Percentiles rank a stretch among this genome's conserved stretches.
Evolutionary conservation across 2,113 vertebrate genomes (phyloP).

Genomic region (Odobenus rosmarus): DNA sequence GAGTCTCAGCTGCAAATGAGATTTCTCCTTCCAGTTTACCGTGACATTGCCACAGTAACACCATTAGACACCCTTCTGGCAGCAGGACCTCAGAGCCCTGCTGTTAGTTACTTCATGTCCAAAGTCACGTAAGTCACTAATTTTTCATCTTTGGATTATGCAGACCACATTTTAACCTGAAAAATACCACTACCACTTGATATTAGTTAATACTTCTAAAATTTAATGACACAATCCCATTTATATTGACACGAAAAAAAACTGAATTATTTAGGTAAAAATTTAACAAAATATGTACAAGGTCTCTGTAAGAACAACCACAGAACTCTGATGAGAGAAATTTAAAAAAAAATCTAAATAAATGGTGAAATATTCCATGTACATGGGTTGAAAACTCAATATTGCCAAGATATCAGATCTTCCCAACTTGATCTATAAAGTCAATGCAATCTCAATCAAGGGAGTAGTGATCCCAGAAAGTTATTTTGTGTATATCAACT

Average conservation of each 20-base stretch:
- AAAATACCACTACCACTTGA: background rate
- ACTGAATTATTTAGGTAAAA: background rate
- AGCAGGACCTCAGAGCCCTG: background rate
- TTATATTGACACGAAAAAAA: background rate
- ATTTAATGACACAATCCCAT: background rate
- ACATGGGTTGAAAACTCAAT: background rate
- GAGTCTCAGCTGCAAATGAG: background rate
- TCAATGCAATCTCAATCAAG: background rate
- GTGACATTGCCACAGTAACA: background rate
- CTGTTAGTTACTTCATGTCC: background rate
- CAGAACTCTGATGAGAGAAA: background rate
- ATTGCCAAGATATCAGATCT: background rate
- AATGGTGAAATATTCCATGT: background rate
- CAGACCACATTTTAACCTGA: background rate
- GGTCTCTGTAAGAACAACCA: background rate
- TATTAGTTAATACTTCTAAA: background rate
- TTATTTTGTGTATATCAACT: background rate
- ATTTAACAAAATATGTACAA: background rate
- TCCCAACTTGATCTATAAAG: background rate
- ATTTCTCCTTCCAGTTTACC: background rate
- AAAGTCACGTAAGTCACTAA: background rate
- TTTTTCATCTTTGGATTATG: background rate
- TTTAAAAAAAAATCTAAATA: background rate
- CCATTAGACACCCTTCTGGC: background rate
- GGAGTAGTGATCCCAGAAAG: background rate